These are phyloP conservation scores for Pogonophryne albipinna DNA, from an alignment of 2,797 vertebrate species.

Conservation along the genomic window DNA sequence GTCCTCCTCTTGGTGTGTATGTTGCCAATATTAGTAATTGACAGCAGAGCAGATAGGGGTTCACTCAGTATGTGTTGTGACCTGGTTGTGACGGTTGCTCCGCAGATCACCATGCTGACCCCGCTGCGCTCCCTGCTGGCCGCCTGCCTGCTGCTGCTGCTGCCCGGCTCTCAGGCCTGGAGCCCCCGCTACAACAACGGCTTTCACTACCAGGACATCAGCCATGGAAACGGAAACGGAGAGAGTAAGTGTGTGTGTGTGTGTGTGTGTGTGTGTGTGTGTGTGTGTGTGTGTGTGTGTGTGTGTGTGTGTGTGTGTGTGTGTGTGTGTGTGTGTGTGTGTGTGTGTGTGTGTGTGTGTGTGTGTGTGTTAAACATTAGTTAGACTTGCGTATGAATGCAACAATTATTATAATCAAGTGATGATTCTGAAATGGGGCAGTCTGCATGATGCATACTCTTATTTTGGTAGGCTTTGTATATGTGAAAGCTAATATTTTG, in stretches of 20 bases:
- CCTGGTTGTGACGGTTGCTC: neutral
- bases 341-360: too few species aligned
- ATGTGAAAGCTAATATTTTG: neutral
- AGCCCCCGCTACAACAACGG: constrained; percentile 85
- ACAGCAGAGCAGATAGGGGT: neutral
- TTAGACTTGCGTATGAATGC: neutral
- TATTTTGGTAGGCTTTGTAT: too few species aligned
- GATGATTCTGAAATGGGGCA: too few species aligned
- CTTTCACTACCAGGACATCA: constrained; percentile 90
- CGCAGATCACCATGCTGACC: constrained; percentile 61
- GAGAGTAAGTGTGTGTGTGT: constrained; percentile 80
- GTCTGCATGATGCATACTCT: neutral
- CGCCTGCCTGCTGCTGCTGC: constrained; percentile 58
- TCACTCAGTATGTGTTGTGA: neutral
- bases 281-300: too few species aligned
- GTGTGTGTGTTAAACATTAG: neutral
- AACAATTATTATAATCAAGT: too few species aligned
- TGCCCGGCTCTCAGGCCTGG: constrained; percentile 44
- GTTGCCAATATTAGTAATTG: neutral
- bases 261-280: too few species aligned
- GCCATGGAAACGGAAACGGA: constrained; percentile 80
- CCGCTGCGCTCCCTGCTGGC: constrained; percentile 79
- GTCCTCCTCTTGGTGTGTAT: neutral
- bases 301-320: too few species aligned
- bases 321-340: neutral